Conservation (phyloP, 2,113 vertebrate genomes). For the Isurus oxyrinchus region DNA sequence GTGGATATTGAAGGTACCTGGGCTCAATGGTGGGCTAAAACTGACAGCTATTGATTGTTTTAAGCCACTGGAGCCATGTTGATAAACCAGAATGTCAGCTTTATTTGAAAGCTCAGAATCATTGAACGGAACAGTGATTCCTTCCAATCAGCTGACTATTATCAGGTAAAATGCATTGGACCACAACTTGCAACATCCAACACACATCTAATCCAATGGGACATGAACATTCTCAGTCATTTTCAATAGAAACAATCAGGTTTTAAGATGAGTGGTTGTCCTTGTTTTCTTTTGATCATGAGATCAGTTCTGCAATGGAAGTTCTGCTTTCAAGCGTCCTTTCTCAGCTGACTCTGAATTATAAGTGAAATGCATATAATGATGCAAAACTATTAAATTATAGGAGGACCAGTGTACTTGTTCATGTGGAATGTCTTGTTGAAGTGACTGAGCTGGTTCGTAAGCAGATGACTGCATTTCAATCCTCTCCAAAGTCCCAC, state of each 20-base stretch:
- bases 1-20: neutral
- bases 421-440: neutral
- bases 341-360: neutral
- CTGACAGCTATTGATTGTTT: slow-evolving; percentile 18
- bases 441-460: neutral
- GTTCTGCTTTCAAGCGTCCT: neutral
- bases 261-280: neutral
- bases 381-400: neutral
- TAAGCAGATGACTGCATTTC: neutral
- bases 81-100: neutral
- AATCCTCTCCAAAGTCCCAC: neutral
- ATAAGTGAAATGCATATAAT: neutral
- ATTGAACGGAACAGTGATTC: neutral
- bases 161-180: neutral
- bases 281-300: no score
- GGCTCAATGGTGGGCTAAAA: neutral
- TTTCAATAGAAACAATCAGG: neutral
- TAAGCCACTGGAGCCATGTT: neutral
- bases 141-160: neutral
- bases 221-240: neutral
- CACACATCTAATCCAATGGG: neutral
- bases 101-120: neutral
- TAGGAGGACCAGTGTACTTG: no score
- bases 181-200: neutral
- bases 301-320: neutral